These are phyloP conservation scores for Glyphotaelius pellucidus DNA, from an alignment of 2,888 invertebrate species.

Conservation along the genomic window DNA sequence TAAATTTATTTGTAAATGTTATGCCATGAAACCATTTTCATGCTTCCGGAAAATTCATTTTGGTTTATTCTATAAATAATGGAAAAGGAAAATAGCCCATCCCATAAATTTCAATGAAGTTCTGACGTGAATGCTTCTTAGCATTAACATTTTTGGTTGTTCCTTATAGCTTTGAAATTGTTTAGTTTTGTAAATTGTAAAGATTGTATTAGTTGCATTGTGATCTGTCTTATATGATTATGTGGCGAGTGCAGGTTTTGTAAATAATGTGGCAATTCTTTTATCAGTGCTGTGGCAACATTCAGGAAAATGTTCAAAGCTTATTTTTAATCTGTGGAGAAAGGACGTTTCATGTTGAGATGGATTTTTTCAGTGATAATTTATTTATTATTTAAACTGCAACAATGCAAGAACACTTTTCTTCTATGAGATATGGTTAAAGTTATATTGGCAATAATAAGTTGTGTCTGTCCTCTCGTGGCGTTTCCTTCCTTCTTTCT, in stretches of 20 bases:
- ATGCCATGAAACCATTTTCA: slow-evolving; percentile 39
- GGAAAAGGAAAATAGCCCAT: slow-evolving; percentile 22
- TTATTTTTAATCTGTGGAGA: slow-evolving; percentile 13
- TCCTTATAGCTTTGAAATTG: slow-evolving; percentile 54
- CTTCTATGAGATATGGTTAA: slow-evolving; percentile 4
- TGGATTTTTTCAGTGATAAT: slow-evolving; percentile 26
- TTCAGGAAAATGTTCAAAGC: slow-evolving; percentile 28
- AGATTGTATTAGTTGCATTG: slow-evolving; percentile 58
- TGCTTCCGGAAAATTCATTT: slow-evolving; percentile 39
- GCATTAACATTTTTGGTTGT: slow-evolving; percentile 55
- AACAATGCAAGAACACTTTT: background rate
- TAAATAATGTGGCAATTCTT: slow-evolving; percentile 58
- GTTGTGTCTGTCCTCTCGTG: background rate
- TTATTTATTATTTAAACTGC: slow-evolving; percentile 22
- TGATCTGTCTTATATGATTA: slow-evolving; percentile 59
- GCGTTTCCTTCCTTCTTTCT: background rate
- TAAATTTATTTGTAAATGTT: slow-evolving; percentile 35
- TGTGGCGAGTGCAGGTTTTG: slow-evolving; percentile 59
- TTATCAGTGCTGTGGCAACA: slow-evolving; percentile 53
- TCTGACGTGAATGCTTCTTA: slow-evolving; percentile 46
- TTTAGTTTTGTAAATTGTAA: slow-evolving; percentile 54
- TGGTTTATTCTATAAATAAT: slow-evolving; percentile 43
- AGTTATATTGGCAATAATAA: background rate
- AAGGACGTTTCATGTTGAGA: background rate
- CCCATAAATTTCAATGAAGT: slow-evolving; percentile 14